A percentile compares a stretch with the other conserved stretches of the same genome.
Evolutionary conservation across 92 coral and sea anemone species (phyloP).

Genomic region (Phenganax stokvisi): DNA sequence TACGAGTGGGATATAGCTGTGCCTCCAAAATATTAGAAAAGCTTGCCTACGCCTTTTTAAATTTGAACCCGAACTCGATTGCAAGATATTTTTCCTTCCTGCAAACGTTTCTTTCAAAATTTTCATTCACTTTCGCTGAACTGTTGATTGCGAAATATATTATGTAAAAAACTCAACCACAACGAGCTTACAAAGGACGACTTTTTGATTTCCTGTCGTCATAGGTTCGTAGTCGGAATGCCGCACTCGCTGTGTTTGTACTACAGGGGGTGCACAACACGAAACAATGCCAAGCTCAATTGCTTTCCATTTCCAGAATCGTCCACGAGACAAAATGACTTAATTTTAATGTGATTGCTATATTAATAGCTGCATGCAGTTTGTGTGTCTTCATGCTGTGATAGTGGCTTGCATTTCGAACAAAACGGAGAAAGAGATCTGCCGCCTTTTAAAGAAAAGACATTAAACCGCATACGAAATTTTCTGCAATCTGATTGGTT

Average conservation of each 20-base stretch:
- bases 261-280: slow-evolving; percentile 12
- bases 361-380: background rate
- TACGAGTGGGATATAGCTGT: too few species aligned
- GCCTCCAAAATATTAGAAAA: too few species aligned
- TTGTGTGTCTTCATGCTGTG: background rate
- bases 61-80: too few species aligned
- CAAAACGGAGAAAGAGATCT: too few species aligned
- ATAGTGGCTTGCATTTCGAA: background rate
- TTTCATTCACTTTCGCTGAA: too few species aligned
- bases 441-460: too few species aligned
- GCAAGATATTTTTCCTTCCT: too few species aligned
- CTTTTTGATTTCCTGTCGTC: slow-evolving; percentile 13
- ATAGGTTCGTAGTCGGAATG: background rate
- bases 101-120: too few species aligned
- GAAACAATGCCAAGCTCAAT: background rate
- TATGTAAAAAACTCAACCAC: background rate
- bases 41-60: too few species aligned
- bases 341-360: background rate
- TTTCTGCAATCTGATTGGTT: too few species aligned
- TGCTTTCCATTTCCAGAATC: background rate
- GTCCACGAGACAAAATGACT: slow-evolving; percentile 14
- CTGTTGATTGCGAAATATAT: background rate
- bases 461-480: too few species aligned
- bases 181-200: background rate
- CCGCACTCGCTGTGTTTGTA: background rate